Evolutionary conservation across 2,797 vertebrate genomes (phyloP).

Genomic region (Ambastaia sidthimunki): DNA sequence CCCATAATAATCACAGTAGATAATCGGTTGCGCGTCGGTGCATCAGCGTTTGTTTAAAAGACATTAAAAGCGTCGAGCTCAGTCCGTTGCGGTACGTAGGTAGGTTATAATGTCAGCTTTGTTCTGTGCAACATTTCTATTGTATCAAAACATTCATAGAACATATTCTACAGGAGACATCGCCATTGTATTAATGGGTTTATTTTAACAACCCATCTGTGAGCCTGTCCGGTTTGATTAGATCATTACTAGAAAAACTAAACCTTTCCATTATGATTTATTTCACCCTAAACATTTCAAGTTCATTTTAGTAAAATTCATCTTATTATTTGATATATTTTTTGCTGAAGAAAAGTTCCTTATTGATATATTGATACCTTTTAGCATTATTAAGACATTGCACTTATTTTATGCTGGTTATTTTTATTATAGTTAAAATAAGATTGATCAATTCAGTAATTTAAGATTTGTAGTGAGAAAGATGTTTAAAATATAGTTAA

Average conservation of each 20-base stretch:
- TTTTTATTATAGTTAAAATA: too few relatives aligned
- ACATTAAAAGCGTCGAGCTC: slow-evolving; percentile 63
- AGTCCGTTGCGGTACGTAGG: slow-evolving; percentile 59
- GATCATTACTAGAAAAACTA: not conserved
- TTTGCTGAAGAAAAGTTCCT: too few relatives aligned
- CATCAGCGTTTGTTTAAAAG: slow-evolving; percentile 63
- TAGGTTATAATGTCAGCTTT: slow-evolving; percentile 46
- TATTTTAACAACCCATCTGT: too few relatives aligned
- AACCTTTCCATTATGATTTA: too few relatives aligned
- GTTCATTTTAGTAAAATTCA: too few relatives aligned
- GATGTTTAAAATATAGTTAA: too few relatives aligned
- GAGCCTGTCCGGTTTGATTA: not conserved
- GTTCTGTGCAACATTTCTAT: not conserved
- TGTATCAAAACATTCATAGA: not conserved
- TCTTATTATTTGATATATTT: too few relatives aligned
- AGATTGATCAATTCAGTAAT: not conserved
- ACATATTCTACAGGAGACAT: too few relatives aligned
- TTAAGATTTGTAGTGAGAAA: too few relatives aligned
- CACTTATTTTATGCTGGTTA: too few relatives aligned
- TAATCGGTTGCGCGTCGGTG: slow-evolving; percentile 61
- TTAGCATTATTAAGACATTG: too few relatives aligned
- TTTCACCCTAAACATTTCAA: not conserved
- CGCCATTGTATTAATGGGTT: not conserved
- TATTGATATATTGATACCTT: too few relatives aligned
- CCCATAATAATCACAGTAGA: slow-evolving; percentile 65